Percentiles rank a stretch among this genome's conserved stretches.
These are phyloP conservation scores for Dynastes hyllus DNA, from an alignment of 2,888 invertebrate genomes.

Conservation along the genomic window DNA sequence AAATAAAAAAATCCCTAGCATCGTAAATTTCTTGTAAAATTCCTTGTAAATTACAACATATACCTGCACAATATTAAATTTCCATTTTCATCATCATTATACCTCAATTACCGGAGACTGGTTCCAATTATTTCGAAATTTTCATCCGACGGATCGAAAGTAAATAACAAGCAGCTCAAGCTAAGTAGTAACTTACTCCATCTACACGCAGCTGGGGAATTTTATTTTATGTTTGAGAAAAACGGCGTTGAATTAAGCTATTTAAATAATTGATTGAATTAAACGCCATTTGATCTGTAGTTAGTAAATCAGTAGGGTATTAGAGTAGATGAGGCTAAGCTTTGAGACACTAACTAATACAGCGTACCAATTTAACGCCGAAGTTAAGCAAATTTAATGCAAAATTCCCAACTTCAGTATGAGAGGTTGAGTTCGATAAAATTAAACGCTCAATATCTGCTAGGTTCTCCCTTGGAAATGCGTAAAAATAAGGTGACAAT, in stretches of 20 bases:
- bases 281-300: slow-evolving; percentile 48
- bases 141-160: slow-evolving; percentile 10
- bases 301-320: slow-evolving; percentile 38
- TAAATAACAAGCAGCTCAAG: slow-evolving; percentile 23
- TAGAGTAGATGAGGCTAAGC: slow-evolving; percentile 37
- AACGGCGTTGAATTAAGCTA: slow-evolving; percentile 25
- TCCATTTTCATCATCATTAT: not conserved
- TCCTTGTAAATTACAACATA: not conserved
- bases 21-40: too few species aligned
- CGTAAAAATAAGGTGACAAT: not conserved
- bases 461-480: not conserved
- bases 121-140: slow-evolving; percentile 9
- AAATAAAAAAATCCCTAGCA: too few species aligned
- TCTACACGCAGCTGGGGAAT: not conserved
- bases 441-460: too few species aligned
- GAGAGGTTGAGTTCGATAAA: not conserved
- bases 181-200: too few species aligned
- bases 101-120: not conserved
- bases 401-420: not conserved
- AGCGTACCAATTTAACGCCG: slow-evolving; percentile 9
- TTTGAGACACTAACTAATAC: slow-evolving; percentile 39
- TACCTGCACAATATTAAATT: not conserved
- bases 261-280: slow-evolving; percentile 45
- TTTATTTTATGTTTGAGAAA: slow-evolving; percentile 31
- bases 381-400: not conserved